Evolutionary conservation across 2,888 invertebrate species (phyloP).

Genomic region (Galeruca laticollis): DNA sequence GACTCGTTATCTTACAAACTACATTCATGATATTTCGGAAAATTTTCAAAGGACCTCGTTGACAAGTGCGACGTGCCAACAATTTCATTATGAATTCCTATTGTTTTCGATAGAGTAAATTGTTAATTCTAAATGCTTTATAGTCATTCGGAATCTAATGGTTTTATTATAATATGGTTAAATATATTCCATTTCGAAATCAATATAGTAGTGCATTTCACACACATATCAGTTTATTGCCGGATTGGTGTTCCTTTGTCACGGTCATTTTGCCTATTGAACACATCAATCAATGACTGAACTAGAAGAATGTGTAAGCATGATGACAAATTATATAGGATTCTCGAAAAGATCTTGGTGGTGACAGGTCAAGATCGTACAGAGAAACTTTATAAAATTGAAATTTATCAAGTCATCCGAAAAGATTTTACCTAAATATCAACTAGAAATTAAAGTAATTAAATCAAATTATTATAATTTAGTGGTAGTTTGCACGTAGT

Average conservation of each 20-base stretch:
- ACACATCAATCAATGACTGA: too few relatives aligned
- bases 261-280: not conserved
- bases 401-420: too few relatives aligned
- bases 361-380: too few relatives aligned
- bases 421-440: too few relatives aligned
- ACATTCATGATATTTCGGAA: constrained; percentile 17
- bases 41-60: constrained; percentile 21
- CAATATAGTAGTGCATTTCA: constrained; percentile 30
- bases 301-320: too few relatives aligned
- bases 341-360: too few relatives aligned
- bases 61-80: constrained; percentile 26
- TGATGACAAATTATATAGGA: too few relatives aligned
- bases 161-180: constrained; percentile 21
- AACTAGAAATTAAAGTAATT: too few relatives aligned
- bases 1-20: constrained; percentile 2
- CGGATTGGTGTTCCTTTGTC: not conserved
- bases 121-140: constrained; percentile 28
- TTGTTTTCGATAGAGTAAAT: constrained; percentile 32
- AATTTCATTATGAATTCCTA: constrained; percentile 33
- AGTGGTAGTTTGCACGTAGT: too few relatives aligned
- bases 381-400: too few relatives aligned
- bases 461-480: too few relatives aligned
- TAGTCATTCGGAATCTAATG: constrained; percentile 17
- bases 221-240: not conserved
- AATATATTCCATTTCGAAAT: constrained; percentile 25